A percentile compares a stretch with the other conserved stretches of the same genome.
Conservation (phyloP, 2,888 invertebrate species). For the Lepidonotus clava region DNA sequence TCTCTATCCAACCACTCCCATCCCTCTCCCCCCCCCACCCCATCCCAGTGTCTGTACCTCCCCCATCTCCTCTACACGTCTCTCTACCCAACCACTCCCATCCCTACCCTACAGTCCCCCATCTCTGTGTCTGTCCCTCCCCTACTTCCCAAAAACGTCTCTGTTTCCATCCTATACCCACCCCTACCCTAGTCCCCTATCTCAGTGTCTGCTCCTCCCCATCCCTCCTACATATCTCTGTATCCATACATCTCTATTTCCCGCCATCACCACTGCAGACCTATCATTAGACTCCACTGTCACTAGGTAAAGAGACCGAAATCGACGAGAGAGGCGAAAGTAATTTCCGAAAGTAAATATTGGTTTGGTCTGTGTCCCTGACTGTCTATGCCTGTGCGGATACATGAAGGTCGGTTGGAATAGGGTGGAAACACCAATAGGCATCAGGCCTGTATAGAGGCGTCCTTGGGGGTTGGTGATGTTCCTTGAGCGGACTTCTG, state of each 20-base stretch:
- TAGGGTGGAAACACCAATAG: too few relatives aligned
- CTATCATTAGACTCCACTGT: neutral
- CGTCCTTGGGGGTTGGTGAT: too few relatives aligned
- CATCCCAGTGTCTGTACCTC: too few relatives aligned
- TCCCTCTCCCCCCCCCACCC: too few relatives aligned
- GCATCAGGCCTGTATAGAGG: too few relatives aligned
- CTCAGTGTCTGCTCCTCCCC: too few relatives aligned
- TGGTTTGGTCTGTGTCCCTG: neutral
- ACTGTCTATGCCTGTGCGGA: neutral
- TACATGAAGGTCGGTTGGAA: neutral
- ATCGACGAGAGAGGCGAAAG: neutral
- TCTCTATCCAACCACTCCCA: too few relatives aligned
- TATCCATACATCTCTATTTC: neutral
- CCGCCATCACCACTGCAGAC: neutral
- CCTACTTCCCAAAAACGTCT: neutral
- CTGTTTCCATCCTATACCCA: neutral
- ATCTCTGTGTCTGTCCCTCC: too few relatives aligned
- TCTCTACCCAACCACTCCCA: too few relatives aligned
- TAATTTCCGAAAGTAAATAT: constrained; percentile 12
- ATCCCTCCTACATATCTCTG: too few relatives aligned
- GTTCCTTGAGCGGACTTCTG: neutral
- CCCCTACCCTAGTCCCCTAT: neutral
- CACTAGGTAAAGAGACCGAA: neutral
- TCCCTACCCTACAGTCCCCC: too few relatives aligned
- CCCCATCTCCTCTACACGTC: too few relatives aligned